Percentiles rank a stretch among this genome's conserved stretches.
Evolutionary conservation across 1,140 invertebrate genomes (phyloP).

Genomic region (Procambarus clarkii): DNA sequence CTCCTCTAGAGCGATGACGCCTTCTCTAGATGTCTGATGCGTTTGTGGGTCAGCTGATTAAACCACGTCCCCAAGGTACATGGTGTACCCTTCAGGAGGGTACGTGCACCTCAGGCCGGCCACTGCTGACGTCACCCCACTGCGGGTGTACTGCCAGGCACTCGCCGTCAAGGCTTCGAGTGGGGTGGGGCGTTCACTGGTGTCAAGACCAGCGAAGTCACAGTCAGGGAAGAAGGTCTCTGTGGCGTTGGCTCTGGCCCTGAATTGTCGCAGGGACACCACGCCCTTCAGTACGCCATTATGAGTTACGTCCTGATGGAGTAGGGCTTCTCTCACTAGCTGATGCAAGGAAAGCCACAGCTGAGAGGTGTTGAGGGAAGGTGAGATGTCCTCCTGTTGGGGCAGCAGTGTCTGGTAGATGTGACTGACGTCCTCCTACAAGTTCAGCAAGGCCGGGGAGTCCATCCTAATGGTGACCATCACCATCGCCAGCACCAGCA

Average conservation of each 20-base stretch:
- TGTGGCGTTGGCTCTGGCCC: background rate
- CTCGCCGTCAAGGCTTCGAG: no score
- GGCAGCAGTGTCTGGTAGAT: background rate
- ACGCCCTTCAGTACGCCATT: slow-evolving; percentile 22
- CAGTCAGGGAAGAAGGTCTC: slow-evolving; percentile 3
- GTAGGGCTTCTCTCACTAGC: background rate
- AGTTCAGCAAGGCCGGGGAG: no score
- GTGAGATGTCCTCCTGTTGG: background rate
- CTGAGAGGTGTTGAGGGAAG: background rate
- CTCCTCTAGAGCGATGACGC: background rate
- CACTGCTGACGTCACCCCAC: background rate
- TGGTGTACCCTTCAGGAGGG: slow-evolving; percentile 11
- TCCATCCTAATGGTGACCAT: no score
- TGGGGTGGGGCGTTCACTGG: background rate
- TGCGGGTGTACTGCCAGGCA: background rate
- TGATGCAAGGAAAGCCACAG: background rate
- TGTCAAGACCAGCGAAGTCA: background rate
- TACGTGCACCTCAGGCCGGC: background rate
- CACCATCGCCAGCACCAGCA: background rate
- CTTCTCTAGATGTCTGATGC: background rate
- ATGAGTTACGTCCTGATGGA: slow-evolving; percentile 18
- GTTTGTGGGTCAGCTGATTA: background rate
- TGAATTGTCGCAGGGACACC: slow-evolving; percentile 23
- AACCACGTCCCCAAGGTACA: slow-evolving; percentile 13
- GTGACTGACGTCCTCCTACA: background rate